Conservation (phyloP, 2,113 vertebrate species). For the Hyla sarda region DNA sequence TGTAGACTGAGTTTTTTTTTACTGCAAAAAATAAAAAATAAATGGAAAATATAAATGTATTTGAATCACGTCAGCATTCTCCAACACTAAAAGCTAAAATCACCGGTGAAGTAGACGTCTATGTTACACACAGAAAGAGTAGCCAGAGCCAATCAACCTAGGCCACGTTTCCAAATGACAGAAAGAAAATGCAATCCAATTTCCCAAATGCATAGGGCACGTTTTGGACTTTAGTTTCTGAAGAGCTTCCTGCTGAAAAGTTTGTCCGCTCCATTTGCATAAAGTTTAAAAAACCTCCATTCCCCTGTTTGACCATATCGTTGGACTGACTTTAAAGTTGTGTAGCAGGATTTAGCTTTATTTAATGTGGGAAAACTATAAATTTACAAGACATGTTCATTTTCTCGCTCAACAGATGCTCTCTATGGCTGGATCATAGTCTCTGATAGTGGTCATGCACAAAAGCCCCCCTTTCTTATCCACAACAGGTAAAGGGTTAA, state of each 20-base stretch:
- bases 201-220: background rate
- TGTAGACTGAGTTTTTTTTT: too few species aligned
- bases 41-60: too few species aligned
- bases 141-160: background rate
- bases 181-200: background rate
- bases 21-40: too few species aligned
- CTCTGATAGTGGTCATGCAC: background rate
- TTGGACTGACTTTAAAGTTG: background rate
- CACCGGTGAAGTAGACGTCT: background rate
- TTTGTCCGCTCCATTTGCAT: too few species aligned
- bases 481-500: too few species aligned
- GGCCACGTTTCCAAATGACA: background rate
- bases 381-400: background rate
- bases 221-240: background rate
- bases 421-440: background rate
- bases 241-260: too few species aligned
- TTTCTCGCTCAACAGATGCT: background rate
- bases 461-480: too few species aligned
- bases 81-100: too few species aligned
- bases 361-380: too few species aligned
- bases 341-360: background rate
- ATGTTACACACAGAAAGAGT: background rate
- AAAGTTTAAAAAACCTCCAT: background rate
- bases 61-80: too few species aligned
- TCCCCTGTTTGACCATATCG: background rate